Conservation (phyloP, 2,113 vertebrate species). For the Ciconia maguari region DNA sequence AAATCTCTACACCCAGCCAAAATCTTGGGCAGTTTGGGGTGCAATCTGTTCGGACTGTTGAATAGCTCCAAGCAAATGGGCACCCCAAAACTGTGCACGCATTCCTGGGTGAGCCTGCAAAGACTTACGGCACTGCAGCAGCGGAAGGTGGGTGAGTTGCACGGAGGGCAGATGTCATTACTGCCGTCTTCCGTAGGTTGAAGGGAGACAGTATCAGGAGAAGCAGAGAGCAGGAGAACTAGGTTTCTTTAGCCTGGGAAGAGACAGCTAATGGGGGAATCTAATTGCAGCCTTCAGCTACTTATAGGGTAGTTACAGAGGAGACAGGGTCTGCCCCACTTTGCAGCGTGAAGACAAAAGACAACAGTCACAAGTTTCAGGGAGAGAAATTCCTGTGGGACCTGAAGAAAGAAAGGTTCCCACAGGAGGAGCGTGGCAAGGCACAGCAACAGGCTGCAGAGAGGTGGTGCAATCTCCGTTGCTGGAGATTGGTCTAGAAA, state of each 20-base stretch:
- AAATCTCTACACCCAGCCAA: not conserved
- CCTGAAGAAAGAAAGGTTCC: not conserved
- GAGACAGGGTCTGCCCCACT: not conserved
- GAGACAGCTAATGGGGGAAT: not conserved
- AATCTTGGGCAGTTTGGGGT: not conserved
- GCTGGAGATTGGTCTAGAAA: not conserved
- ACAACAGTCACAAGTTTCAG: not conserved
- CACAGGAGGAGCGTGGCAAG: not conserved
- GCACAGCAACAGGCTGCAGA: not conserved
- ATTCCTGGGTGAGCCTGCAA: not conserved
- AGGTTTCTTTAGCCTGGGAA: not conserved
- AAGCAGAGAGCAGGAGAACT: not conserved
- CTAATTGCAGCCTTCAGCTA: not conserved
- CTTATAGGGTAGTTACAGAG: not conserved
- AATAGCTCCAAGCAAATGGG: not conserved
- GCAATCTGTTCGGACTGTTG: not conserved
- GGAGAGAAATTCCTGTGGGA: not conserved
- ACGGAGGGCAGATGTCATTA: fast-evolving
- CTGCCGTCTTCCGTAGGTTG: not conserved
- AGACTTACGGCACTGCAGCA: not conserved
- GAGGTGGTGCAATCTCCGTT: not conserved
- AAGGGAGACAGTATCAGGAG: not conserved
- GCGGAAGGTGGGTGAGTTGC: not conserved
- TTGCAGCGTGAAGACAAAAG: not conserved
- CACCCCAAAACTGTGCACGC: not conserved